These are phyloP conservation scores for Zygaena filipendulae DNA, from an alignment of 2,888 invertebrate species.

Conservation along the genomic window DNA sequence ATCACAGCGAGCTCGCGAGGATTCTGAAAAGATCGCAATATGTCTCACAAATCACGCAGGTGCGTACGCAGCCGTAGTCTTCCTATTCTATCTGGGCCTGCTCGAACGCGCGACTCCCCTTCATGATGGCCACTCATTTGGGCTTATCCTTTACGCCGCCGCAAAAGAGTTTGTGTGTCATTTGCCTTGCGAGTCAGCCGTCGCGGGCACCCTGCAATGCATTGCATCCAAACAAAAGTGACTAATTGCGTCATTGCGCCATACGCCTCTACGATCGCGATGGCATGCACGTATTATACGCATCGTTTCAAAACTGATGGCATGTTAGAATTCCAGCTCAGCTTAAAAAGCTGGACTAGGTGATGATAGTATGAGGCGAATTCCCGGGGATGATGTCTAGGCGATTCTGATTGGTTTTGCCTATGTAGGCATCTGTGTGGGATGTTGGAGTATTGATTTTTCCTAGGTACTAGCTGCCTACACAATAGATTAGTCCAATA, in stretches of 20 bases:
- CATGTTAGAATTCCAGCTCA: too few relatives aligned
- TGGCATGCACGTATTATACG: too few relatives aligned
- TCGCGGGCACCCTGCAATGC: slow-evolving; percentile 37
- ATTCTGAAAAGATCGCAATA: slow-evolving; percentile 56
- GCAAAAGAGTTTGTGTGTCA: slow-evolving; percentile 64
- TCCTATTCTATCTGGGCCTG: slow-evolving; percentile 89
- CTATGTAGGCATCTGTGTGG: too few relatives aligned
- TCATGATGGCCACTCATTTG: slow-evolving; percentile 68
- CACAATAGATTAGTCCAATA: slow-evolving; percentile 34
- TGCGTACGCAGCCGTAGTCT: slow-evolving; percentile 96
- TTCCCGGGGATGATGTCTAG: too few relatives aligned
- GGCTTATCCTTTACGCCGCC: slow-evolving; percentile 67
- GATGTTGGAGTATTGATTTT: slow-evolving; percentile 62
- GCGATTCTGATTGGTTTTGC: too few relatives aligned
- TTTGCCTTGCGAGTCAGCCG: slow-evolving; percentile 53
- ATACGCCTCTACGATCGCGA: too few relatives aligned
- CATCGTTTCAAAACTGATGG: too few relatives aligned
- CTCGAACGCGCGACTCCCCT: slow-evolving; percentile 75
- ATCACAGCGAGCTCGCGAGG: slow-evolving; percentile 55
- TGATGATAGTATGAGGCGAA: too few relatives aligned
- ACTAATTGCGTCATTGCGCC: slow-evolving; percentile 25
- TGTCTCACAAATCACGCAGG: slow-evolving; percentile 81
- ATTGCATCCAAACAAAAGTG: slow-evolving; percentile 49
- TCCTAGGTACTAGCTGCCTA: slow-evolving; percentile 30
- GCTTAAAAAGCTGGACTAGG: too few relatives aligned